Base-by-base conservation (phyloP, 2,797 vertebrate genomes). In the Danio albolineatus region DNA sequence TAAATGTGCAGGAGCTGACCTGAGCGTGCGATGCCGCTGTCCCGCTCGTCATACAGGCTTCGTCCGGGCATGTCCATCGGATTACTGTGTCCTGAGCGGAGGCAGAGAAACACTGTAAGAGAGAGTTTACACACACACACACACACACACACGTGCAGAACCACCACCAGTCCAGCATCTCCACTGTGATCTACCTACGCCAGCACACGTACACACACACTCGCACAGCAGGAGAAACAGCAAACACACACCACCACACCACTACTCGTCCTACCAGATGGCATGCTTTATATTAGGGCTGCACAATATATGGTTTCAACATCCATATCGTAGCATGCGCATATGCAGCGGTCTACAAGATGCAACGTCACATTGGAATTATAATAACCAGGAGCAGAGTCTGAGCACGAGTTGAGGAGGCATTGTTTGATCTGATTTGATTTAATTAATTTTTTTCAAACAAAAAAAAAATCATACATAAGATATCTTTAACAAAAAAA, bases 61-160 rank as follows among this genome's bases (percentile, higher is more conserved):
- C 97, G 92, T 80, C 96, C 95, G 28, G 98, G 98, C 98, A 99
- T 99, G 93, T 99, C 98, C 97, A 99, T 98, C 54, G 98, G 98
- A 86, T 98, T 98, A 90, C 98, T 99, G 84, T 98, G 97, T 88
- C 97, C 98, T 99, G 89, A 87, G 90, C 86, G 39, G 13, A 69
- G 38, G 48, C n/a, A 57, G 44, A 71, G 7, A 76, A 13, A 7
- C 48, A 10, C 28, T 28, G 28, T 28, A 28, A 28, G 28, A 62
- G 53, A 49, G 4, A 59, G 14, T 7, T 6, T 44, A 2, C 28
- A 28, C 28, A 28, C 16, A 62, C 28, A 36, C 5, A 28, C 16
- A 62, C 28, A 36, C 5, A 2, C 28, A 28, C 28, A 28, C 16
- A 62, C 28, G 36, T 5, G 71, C 61, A 16, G 36, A 81, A 17